Base-by-base conservation (phyloP, 1,140 invertebrate species). In the Formica selysi region DNA sequence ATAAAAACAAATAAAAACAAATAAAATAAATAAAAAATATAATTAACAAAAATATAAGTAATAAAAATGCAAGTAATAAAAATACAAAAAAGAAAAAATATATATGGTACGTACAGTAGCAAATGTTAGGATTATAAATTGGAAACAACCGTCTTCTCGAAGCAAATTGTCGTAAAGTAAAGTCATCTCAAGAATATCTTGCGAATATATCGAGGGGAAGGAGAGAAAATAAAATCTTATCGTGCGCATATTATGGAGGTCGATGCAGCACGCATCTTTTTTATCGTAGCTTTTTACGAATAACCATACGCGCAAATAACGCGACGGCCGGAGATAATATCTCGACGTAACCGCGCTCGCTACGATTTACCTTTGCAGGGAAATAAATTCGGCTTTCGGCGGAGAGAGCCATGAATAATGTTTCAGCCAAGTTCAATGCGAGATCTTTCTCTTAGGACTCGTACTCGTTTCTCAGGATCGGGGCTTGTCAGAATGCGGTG, bases 321-420 rank as follows among this genome's bases (percentile, higher is more conserved):
- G 10, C 29, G 38, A 44, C 10, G 26, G 19, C 7, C 0, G 38
- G 1, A n/a, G 11, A 36, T 86, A 81, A 68, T 65, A 68, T 74
- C 79, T 78, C 51, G 61, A 54, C 22, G 44, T 59, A 87, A 76
- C 11, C 22, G 44, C 36, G 26, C 57, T 76, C 26, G 71, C 26
- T 44, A 89, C 68, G 54, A 70, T 65, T 88, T 71, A 62, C 51
- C 54, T 54, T 74, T 38, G 36, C 44, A 74, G 22, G 11, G 59
- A 73, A 32, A 79, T 88, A 88, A 76, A 88, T 89, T 88, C 67
- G 54, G 26, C 74, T 67, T 68, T 38, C 19, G 48, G 5, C 62
- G 38, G 26, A 38, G 29, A 83, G 59, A 48, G 38, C n/a, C 41
- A 51, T 16, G 19, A 38, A 26, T 26, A 85, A 41, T 19, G 26